Evolutionary conservation across 2,797 vertebrate species (phyloP).

Genomic region (Kryptolebias ocellatus): DNA sequence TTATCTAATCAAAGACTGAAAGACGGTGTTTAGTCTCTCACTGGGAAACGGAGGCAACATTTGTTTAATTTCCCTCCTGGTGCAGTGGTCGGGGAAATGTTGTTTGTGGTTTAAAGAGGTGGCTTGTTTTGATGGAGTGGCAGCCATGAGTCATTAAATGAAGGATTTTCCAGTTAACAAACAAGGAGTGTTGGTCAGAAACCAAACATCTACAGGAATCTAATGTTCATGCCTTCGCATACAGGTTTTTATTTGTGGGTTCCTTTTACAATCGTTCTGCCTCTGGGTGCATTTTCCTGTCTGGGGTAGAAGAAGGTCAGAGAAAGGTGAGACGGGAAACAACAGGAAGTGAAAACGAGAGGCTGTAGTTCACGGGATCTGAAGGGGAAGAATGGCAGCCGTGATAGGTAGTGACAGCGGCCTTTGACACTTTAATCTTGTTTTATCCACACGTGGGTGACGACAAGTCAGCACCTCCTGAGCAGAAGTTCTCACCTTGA

Average conservation of each 20-base stretch:
- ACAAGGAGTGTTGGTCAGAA: constrained; percentile 43
- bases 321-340: constrained; percentile 57
- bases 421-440: constrained; percentile 44
- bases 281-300: constrained; percentile 16
- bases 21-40: not conserved
- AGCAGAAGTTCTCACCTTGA: constrained; percentile 61
- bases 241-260: not conserved
- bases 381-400: constrained; percentile 28
- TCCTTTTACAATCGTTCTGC: not conserved
- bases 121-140: constrained; percentile 41
- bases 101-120: constrained; percentile 29
- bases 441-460: constrained; percentile 46
- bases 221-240: constrained; percentile 7
- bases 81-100: constrained; percentile 23
- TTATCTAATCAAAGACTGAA: not conserved
- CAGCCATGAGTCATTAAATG: constrained; percentile 45
- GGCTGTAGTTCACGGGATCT: constrained; percentile 37
- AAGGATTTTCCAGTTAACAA: constrained; percentile 40
- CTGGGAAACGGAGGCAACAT: not conserved
- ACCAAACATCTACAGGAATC: constrained; percentile 35
- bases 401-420: constrained; percentile 25
- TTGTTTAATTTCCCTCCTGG: constrained; percentile 1
- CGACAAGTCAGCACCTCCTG: constrained; percentile 60
- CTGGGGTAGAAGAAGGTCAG: constrained; percentile 36
- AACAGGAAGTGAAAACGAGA: constrained; percentile 57